Base-by-base conservation (phyloP, 2,888 invertebrate species). In the Scotopteryx bipunctaria region DNA sequence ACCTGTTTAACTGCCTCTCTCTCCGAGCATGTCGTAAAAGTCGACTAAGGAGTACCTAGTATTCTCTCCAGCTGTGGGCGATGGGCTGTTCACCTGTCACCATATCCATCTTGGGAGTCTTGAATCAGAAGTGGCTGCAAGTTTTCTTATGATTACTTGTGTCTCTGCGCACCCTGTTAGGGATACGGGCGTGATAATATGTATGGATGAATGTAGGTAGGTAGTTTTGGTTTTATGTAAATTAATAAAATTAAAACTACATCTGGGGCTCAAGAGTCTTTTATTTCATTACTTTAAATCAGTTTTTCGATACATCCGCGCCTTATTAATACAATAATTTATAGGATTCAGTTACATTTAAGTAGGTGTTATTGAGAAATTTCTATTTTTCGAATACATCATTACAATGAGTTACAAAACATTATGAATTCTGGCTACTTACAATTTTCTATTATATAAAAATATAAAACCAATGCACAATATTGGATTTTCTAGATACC, bases 281-380 rank as follows among this genome's bases (percentile, higher is more conserved):
- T 40, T 47, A 47, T 33, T 47, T 8, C n/a, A 11, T n/a, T 46
- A 37, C n/a, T 31, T 16, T 32, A 21, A 37, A 19, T 15, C 6
- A 11, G 27, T 19, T 15, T 25, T 25, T n/a, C 31, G 37, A 46
- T 37, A 31, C 32, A 8, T 25, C 16, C 43, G 11, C 16, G 16
- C 15, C 23, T 21, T 15, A 21, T 3, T 4, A 4, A 5, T 17
- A 29, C 29, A 29, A 31, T 29, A 11, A 17, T 40, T 29, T 15
- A 38, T 23, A 15, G 25, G 9, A 25, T 25, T 38, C 25, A 15
- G 1, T 8, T 40, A 27, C 27, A 40, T 9, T 15, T 15, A 23
- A 5, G 3, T 27, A 27, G 11, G 2, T 3, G 3, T 21, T 21
- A 21, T 21, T 5, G 21, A 21, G 21, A 21, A 21, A 21, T 21